A percentile compares a stretch with the other conserved stretches of the same genome.
Conservation (phyloP, 30 jellyfish, hydroid and myxozoan genomes). For the Catostylus mosaicus region DNA sequence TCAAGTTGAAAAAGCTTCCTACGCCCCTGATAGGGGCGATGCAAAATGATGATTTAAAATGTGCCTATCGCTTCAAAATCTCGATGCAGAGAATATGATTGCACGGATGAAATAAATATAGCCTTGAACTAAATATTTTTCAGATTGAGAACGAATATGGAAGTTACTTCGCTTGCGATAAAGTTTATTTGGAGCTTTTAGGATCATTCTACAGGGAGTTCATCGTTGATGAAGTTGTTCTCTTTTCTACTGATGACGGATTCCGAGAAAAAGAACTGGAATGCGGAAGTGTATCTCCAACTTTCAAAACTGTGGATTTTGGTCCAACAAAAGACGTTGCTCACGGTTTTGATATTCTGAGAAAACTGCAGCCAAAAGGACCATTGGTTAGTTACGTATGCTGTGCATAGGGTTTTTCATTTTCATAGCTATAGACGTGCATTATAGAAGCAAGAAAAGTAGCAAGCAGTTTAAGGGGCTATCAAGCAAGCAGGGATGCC, state of each 20-base stretch:
- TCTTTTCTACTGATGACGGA: slow-evolving; percentile 85
- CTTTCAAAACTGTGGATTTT: slow-evolving; percentile 80
- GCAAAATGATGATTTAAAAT: too few relatives aligned
- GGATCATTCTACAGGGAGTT: slow-evolving; percentile 26
- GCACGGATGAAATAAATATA: too few relatives aligned
- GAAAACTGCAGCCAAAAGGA: slow-evolving; percentile 83
- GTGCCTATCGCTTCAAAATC: too few relatives aligned
- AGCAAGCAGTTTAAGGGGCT: too few relatives aligned
- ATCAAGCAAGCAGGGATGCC: too few relatives aligned
- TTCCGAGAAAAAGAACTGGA: slow-evolving; percentile 69
- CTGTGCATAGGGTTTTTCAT: not conserved
- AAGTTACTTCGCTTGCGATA: slow-evolving; percentile 86
- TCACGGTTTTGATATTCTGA: slow-evolving; percentile 66
- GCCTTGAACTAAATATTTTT: too few relatives aligned
- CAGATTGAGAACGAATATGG: slow-evolving; percentile 91
- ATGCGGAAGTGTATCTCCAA: slow-evolving; percentile 76
- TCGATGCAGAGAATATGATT: too few relatives aligned
- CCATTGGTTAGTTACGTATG: slow-evolving; percentile 63
- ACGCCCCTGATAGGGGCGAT: too few relatives aligned
- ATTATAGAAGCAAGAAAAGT: not conserved
- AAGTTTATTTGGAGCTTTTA: slow-evolving; percentile 49
- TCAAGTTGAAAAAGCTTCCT: too few relatives aligned
- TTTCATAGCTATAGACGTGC: not conserved
- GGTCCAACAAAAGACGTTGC: slow-evolving; percentile 75
- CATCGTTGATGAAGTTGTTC: slow-evolving; percentile 69